phyloP scores from a whole-genome alignment of 2,888 invertebrate species.

The Hipparchia semele region DNA sequence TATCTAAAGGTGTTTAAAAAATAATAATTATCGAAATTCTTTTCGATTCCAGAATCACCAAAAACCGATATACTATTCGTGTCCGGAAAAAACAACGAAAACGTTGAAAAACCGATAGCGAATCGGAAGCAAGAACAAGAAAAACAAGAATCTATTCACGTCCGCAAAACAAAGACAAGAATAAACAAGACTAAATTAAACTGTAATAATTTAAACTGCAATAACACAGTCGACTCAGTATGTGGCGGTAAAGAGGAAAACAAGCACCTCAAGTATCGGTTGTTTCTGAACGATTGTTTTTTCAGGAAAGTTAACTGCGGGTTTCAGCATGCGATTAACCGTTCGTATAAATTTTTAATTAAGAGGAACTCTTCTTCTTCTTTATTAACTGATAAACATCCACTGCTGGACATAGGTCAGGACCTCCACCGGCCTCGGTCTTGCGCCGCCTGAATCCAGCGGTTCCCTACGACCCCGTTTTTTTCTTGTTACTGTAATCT shows the following conservation, averaged over 20 bases:
- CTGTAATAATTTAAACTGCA: constrained; percentile 59
- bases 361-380: too few species aligned
- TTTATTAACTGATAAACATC: too few species aligned
- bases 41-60: constrained; percentile 48
- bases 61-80: constrained; percentile 57
- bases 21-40: too few species aligned
- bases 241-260: constrained; percentile 62
- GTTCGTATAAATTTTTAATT: constrained; percentile 53
- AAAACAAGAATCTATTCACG: constrained; percentile 1
- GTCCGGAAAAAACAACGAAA: constrained; percentile 59
- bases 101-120: constrained; percentile 36
- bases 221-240: constrained; percentile 51
- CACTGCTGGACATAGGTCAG: too few species aligned
- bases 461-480: too few species aligned
- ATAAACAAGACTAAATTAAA: constrained; percentile 44
- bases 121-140: constrained; percentile 14
- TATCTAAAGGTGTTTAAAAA: too few species aligned
- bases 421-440: too few species aligned
- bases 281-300: constrained; percentile 69
- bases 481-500: too few species aligned
- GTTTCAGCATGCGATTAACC: constrained; percentile 57
- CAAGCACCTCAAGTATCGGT: constrained; percentile 52
- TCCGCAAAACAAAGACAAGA: constrained; percentile 19
- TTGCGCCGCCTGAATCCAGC: too few species aligned
- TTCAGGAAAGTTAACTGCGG: constrained; percentile 71